These are phyloP conservation scores for Lepus oiostolus DNA, from an alignment of 2,797 vertebrate species.

Conservation along the genomic window DNA sequence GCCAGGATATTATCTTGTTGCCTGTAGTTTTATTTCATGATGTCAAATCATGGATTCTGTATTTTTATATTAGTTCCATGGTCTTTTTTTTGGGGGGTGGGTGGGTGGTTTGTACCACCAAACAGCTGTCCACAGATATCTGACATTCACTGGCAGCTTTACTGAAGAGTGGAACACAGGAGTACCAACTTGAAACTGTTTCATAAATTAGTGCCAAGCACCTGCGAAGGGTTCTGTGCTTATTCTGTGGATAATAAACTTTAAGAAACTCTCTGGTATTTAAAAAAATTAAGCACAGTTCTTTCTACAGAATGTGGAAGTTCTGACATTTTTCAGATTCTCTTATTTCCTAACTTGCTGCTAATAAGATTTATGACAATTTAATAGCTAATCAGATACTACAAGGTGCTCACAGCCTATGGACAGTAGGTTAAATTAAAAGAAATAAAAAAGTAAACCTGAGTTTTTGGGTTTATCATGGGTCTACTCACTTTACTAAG, in stretches of 20 bases:
- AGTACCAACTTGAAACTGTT: neutral
- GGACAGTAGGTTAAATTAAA: neutral
- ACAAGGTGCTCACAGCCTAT: neutral
- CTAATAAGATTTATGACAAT: neutral
- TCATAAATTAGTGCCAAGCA: neutral
- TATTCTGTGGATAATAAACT: neutral
- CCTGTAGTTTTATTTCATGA: neutral
- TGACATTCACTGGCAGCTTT: neutral
- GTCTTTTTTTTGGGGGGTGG: neutral
- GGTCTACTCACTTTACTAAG: neutral
- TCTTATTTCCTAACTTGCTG: neutral
- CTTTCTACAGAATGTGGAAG: neutral
- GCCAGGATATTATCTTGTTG: neutral
- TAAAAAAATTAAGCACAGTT: neutral
- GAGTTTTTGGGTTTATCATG: neutral
- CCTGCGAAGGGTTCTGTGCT: neutral
- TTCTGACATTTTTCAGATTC: neutral
- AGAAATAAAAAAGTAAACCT: neutral
- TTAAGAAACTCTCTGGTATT: neutral
- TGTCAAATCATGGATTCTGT: neutral
- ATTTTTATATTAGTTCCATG: neutral
- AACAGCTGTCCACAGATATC: neutral
- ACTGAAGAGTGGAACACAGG: neutral
- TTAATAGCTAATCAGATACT: neutral
- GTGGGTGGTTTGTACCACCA: neutral